Evolutionary conservation across 1,140 invertebrate species (phyloP).

Genomic region (Euwallacea fornicatus): DNA sequence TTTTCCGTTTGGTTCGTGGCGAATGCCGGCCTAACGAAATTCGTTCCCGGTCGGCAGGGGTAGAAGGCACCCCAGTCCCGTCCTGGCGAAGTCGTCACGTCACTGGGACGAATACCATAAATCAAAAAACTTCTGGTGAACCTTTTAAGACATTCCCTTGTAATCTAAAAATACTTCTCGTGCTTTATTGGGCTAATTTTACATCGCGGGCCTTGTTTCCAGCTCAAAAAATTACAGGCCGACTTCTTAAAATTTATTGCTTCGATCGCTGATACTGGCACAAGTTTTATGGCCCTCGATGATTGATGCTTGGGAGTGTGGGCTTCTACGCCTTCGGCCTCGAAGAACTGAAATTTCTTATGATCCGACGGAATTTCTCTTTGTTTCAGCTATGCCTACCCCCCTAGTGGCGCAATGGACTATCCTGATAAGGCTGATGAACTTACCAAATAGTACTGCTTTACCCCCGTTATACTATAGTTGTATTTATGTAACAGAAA

Average conservation of each 20-base stretch:
- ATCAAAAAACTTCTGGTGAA: conserved; percentile 28
- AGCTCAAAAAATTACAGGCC: conserved; percentile 29
- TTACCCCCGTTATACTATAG: neutral
- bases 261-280: conserved; percentile 28
- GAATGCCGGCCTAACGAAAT: too few species aligned
- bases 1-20: neutral
- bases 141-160: conserved; percentile 36
- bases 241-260: conserved; percentile 30
- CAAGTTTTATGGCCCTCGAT: conserved; percentile 19
- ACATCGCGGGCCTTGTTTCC: conserved; percentile 32
- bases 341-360: neutral
- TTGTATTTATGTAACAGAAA: too few species aligned
- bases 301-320: conserved; percentile 18
- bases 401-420: conserved; percentile 30
- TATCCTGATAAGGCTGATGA: conserved; percentile 35
- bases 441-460: conserved; percentile 30
- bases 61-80: conserved; percentile 1
- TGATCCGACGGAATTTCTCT: conserved; percentile 2
- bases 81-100: conserved; percentile 7
- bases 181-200: conserved; percentile 35
- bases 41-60: neutral
- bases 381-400: conserved; percentile 28
- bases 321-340: too few species aligned
- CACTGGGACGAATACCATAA: conserved; percentile 11
- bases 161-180: conserved; percentile 38